Evolutionary conservation across 2,797 vertebrate species (phyloP).

Genomic region (Clarias laeviceps): DNA sequence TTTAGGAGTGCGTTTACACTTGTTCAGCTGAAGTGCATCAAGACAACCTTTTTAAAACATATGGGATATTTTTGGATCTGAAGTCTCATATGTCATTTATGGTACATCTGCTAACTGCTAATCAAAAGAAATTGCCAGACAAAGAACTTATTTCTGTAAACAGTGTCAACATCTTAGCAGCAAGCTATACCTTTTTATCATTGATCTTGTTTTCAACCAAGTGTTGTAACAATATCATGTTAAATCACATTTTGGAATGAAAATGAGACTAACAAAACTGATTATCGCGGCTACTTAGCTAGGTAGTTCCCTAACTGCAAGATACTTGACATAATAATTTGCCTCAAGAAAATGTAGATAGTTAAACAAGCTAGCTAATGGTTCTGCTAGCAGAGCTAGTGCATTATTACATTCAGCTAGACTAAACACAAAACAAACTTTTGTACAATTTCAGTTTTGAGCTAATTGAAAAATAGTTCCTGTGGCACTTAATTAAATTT

Average conservation of each 20-base stretch:
- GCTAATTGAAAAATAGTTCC: background rate
- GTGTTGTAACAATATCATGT: background rate
- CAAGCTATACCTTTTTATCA: background rate
- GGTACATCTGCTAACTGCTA: background rate
- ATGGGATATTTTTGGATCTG: background rate
- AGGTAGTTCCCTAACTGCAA: background rate
- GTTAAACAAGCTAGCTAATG: slow-evolving; percentile 1
- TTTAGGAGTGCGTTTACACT: background rate
- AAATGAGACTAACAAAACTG: background rate
- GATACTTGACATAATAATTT: background rate
- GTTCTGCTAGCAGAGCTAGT: background rate
- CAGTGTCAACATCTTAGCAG: background rate
- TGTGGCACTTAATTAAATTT: background rate
- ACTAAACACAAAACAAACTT: background rate
- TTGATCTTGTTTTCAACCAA: background rate
- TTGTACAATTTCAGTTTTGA: background rate
- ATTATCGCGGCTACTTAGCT: background rate
- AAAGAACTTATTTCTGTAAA: background rate
- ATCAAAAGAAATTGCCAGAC: background rate
- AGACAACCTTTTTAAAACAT: background rate
- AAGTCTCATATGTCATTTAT: background rate
- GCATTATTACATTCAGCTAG: background rate
- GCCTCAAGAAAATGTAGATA: background rate
- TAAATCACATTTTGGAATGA: background rate
- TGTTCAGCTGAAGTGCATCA: background rate